Base-by-base conservation (phyloP, 2,888 invertebrate genomes). In the Drosophila infuscata region DNA sequence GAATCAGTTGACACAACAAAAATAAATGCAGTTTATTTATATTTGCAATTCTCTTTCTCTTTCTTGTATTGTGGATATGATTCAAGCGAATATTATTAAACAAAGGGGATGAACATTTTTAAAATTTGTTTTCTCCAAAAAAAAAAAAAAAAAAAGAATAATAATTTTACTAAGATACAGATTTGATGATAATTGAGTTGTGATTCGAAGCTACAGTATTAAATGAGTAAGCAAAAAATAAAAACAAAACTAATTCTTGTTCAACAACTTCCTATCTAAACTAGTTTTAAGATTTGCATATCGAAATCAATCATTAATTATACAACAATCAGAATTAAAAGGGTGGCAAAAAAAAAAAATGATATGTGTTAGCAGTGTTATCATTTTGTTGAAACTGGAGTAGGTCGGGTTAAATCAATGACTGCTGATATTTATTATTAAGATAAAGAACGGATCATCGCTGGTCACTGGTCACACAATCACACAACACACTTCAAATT, bases 181-280 rank as follows among this genome's bases (percentile, higher is more conserved):
- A 15, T 41, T n/a, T n/a, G 9, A n/a, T 41, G 36, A 15, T 6
- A 15, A 15, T 48, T 29, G 17, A 48, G 29, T 9, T 25, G 8
- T 17, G 9, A 49, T 29, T 54, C 11, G 35, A 25, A 35, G 15
- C 43, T 20, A 43, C 11, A 20, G 2, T 12, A 43, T 6, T 15
- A 35, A 25, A 11, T 52, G 15, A 9, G 52, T 30, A 12, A 20
- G n/a, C 41, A 29, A 17, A 25, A 20, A 60, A 15, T 9, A 59
- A 33, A 38, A 54, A 25, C n/a, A 25, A 25, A 25, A 25, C 25
- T 2, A 25, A 25, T 25, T 76, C 64, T 36, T 5, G 70, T 64
- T 70, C 48, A 75, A 46, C 46, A 56, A 60, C 63, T 70, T 70
- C 59, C 54, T 54, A 59, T 41, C 51, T 33, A 64, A 77, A 77